Evolutionary conservation across 2,113 vertebrate genomes (phyloP).

Genomic region (Channa argus): DNA sequence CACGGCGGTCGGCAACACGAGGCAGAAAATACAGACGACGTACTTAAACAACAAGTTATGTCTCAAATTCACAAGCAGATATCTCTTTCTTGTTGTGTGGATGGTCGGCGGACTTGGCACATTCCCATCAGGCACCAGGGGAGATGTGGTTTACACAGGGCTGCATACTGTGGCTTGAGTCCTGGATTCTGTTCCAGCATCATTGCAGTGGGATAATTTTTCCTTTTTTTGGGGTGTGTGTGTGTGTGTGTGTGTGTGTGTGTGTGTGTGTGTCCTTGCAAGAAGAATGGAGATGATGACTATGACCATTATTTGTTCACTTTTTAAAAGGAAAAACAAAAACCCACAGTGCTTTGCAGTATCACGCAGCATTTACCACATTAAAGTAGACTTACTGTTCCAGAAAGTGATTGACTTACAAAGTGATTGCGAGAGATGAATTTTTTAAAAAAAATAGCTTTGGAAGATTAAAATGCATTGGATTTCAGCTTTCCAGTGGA

Average conservation of each 20-base stretch:
- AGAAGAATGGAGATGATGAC: too few species aligned
- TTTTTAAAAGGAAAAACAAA: too few species aligned
- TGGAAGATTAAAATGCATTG: neutral
- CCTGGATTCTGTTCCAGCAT: slow-evolving; percentile 10
- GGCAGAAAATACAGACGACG: neutral
- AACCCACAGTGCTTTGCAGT: too few species aligned
- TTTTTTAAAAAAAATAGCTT: neutral
- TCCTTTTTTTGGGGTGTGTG: neutral
- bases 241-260: too few species aligned
- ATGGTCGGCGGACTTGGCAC: neutral
- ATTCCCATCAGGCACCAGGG: slow-evolving; percentile 8
- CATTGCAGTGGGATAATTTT: slow-evolving; percentile 3
- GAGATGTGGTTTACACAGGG: slow-evolving; percentile 12
- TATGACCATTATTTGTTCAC: too few species aligned
- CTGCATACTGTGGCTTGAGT: neutral
- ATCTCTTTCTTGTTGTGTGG: neutral
- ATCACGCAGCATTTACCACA: too few species aligned
- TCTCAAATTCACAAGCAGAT: neutral
- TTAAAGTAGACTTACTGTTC: neutral
- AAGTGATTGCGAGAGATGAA: neutral
- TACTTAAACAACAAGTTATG: neutral
- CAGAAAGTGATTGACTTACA: neutral
- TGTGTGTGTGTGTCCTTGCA: too few species aligned
- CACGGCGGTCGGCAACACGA: neutral
- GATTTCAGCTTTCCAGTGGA: slow-evolving; percentile 3